Conservation (phyloP, 1,140 invertebrate species). For the Archivesica marissinica region DNA sequence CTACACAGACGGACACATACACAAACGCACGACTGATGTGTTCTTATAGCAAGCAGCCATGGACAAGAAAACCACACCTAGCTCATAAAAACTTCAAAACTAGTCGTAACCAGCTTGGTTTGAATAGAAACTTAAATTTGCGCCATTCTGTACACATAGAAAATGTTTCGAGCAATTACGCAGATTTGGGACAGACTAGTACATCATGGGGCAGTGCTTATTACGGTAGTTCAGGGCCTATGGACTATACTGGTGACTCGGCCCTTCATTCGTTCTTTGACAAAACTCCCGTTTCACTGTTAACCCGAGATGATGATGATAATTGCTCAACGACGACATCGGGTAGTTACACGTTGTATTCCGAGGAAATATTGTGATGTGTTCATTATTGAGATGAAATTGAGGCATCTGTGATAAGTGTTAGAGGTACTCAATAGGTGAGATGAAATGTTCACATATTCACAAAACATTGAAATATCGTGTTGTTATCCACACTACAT, state of each 20-base stretch:
- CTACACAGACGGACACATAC: neutral
- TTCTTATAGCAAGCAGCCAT: slow-evolving; percentile 49
- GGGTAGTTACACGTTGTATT: slow-evolving; percentile 55
- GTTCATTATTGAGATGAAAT: neutral
- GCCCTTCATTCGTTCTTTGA: slow-evolving; percentile 60
- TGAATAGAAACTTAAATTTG: slow-evolving; percentile 43
- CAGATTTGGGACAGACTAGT: slow-evolving; percentile 16
- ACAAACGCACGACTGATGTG: neutral
- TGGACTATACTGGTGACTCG: slow-evolving; percentile 58
- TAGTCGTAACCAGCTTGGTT: slow-evolving; percentile 15
- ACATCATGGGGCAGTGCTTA: slow-evolving; percentile 37
- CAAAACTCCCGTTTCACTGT: slow-evolving; percentile 36
- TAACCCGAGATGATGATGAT: slow-evolving; percentile 54
- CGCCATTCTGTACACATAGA: slow-evolving; percentile 16
- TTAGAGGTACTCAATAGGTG: neutral
- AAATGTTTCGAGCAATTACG: slow-evolving; percentile 16
- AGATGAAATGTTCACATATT: neutral
- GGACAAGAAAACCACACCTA: slow-evolving; percentile 32
- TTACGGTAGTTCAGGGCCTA: slow-evolving; percentile 16
- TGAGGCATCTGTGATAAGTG: slow-evolving; percentile 11
- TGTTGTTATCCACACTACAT: neutral
- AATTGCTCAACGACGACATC: slow-evolving; percentile 63
- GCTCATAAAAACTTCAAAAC: slow-evolving; percentile 33
- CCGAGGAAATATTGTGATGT: slow-evolving; percentile 54
- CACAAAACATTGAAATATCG: neutral